A percentile compares a stretch with the other conserved stretches of the same genome.
phyloP scores from a whole-genome alignment of 2,888 invertebrate genomes.

The Zaprionus obscuricornis region DNA sequence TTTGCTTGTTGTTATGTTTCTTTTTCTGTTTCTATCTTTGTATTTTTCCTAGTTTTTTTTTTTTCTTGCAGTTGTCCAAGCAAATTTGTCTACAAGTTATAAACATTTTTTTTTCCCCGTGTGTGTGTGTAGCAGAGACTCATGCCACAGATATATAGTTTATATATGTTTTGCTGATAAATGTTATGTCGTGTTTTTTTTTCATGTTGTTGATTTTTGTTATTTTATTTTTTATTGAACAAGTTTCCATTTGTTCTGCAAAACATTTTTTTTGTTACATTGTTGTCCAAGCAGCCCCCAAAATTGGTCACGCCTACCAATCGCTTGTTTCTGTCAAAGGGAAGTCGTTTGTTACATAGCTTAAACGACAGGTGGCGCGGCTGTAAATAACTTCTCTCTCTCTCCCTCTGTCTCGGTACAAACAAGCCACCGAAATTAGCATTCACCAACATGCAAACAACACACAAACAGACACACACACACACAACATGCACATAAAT shows the following conservation, averaged over 20 bases:
- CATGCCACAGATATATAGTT: not conserved
- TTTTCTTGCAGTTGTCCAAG: slow-evolving; percentile 14
- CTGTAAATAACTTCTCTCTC: slow-evolving; percentile 63
- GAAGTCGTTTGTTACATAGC: slow-evolving; percentile 63
- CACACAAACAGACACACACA: too few relatives aligned
- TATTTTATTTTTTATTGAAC: slow-evolving; percentile 35
- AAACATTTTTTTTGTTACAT: slow-evolving; percentile 21
- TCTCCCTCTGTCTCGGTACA: too few relatives aligned
- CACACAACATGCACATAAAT: too few relatives aligned
- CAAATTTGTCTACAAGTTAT: slow-evolving; percentile 42
- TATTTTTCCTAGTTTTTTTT: too few relatives aligned
- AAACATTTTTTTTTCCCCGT: slow-evolving; percentile 22
- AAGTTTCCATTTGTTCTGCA: slow-evolving; percentile 67
- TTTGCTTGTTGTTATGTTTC: not conserved
- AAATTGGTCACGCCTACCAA: slow-evolving; percentile 50
- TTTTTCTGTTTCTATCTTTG: too few relatives aligned
- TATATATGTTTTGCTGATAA: slow-evolving; percentile 60
- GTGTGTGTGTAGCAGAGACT: not conserved
- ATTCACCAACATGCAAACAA: too few relatives aligned
- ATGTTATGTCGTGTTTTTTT: slow-evolving; percentile 69
- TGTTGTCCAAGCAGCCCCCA: slow-evolving; percentile 10
- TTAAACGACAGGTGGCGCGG: slow-evolving; percentile 56
- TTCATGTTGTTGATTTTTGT: not conserved
- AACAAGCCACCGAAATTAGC: too few relatives aligned
- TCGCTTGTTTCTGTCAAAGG: slow-evolving; percentile 34